These are phyloP conservation scores for Cryptomyrus ogoouensis DNA, from an alignment of 2,113 vertebrate species.

Conservation along the genomic window DNA sequence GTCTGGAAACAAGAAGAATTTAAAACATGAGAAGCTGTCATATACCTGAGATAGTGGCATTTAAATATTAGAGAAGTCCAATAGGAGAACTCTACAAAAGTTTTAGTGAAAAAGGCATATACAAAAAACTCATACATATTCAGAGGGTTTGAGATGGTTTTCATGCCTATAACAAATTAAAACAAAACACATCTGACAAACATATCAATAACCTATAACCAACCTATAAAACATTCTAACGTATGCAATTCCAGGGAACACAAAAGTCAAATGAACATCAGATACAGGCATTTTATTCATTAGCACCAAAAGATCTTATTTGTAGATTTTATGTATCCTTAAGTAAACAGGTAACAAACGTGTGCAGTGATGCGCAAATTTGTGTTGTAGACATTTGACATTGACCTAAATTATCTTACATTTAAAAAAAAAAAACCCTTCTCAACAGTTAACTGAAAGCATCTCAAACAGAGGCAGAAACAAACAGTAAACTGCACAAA, in stretches of 20 bases:
- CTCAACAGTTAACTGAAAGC: background rate
- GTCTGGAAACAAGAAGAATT: slow-evolving; percentile 61
- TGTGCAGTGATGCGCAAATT: background rate
- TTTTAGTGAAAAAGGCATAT: background rate
- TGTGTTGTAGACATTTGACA: background rate
- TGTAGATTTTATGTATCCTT: background rate
- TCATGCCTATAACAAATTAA: background rate
- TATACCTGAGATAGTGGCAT: background rate
- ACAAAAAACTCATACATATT: background rate
- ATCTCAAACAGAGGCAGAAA: background rate
- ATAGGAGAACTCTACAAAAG: background rate
- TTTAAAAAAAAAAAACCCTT: background rate
- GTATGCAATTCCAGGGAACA: background rate
- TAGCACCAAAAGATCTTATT: background rate
- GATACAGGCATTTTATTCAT: background rate
- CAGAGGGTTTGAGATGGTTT: background rate
- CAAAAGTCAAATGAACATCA: background rate
- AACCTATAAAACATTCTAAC: background rate
- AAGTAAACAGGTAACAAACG: background rate
- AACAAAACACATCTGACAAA: background rate
- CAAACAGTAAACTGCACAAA: background rate
- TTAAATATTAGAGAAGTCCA: background rate
- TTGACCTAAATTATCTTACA: background rate
- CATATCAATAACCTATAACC: background rate
- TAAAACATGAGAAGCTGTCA: background rate